A percentile compares a stretch with the other conserved stretches of the same genome.
Evolutionary conservation across 2,113 vertebrate genomes (phyloP).

Genomic region (Prochilodus magdalenae): DNA sequence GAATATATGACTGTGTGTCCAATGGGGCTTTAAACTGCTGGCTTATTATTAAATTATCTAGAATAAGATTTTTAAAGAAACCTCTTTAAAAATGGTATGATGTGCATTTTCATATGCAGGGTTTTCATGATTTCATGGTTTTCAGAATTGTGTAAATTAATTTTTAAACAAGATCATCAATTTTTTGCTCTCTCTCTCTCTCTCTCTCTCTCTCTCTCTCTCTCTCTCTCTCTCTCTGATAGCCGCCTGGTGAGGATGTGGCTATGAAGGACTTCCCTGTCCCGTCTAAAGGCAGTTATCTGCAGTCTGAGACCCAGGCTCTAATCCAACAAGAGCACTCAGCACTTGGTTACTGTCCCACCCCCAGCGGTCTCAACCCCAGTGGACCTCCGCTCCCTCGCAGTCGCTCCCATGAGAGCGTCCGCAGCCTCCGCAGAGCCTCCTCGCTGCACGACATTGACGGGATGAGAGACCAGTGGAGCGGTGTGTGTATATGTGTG

Average conservation of each 20-base stretch:
- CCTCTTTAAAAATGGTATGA: no score
- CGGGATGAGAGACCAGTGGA: slow-evolving; percentile 81
- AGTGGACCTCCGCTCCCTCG: slow-evolving; percentile 67
- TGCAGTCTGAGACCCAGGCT: slow-evolving; percentile 85
- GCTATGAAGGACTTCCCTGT: slow-evolving; percentile 84
- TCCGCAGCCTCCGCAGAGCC: slow-evolving; percentile 83
- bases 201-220: not conserved
- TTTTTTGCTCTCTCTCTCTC: no score
- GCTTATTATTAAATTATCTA: no score
- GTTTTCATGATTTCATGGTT: no score
- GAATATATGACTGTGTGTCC: no score
- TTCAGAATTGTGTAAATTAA: no score
- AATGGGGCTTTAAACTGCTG: no score
- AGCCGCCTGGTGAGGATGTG: slow-evolving; percentile 83
- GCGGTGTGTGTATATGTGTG: slow-evolving; percentile 72
- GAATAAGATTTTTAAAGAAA: no score
- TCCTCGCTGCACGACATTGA: slow-evolving; percentile 88
- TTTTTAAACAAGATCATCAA: no score
- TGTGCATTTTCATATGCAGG: no score
- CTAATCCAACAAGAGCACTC: slow-evolving; percentile 83
- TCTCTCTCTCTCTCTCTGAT: not conserved
- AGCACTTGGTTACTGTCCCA: slow-evolving; percentile 66
- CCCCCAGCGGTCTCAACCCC: slow-evolving; percentile 71
- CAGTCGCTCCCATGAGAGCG: slow-evolving; percentile 72
- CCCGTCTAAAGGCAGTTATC: slow-evolving; percentile 79